Evolutionary conservation across 2,113 vertebrate genomes (phyloP).

Genomic region (Trematocara nigrifrons): DNA sequence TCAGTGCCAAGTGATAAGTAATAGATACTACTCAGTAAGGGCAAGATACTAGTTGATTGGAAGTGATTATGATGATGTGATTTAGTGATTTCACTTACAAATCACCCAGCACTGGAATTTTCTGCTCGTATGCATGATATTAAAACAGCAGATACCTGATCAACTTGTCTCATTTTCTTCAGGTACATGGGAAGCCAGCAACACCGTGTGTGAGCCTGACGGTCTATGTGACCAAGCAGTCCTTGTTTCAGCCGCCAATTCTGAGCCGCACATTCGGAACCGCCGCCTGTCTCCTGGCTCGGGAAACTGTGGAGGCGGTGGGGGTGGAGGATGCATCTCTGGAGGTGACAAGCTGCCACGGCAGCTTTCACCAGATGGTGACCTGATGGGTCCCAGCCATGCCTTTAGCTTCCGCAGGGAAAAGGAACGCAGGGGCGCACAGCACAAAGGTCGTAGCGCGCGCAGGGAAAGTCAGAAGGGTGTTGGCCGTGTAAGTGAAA

Average conservation of each 20-base stretch:
- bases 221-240: conserved; percentile 68
- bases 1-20: neutral
- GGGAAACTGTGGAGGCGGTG: conserved; percentile 69
- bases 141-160: neutral
- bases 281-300: conserved; percentile 76
- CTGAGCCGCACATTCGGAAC: conserved; percentile 79
- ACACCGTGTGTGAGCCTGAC: conserved; percentile 73
- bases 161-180: neutral
- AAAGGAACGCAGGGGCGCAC: conserved; percentile 61
- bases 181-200: conserved; percentile 79
- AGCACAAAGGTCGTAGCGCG: conserved; percentile 59
- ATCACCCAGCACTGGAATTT: neutral
- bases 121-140: neutral
- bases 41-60: neutral
- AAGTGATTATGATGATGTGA: neutral
- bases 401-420: conserved; percentile 42
- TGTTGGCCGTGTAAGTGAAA: conserved; percentile 14
- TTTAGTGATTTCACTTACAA: neutral
- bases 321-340: conserved; percentile 63
- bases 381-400: conserved; percentile 26
- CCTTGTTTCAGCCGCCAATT: conserved; percentile 69
- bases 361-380: conserved; percentile 41
- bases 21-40: neutral
- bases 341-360: conserved; percentile 43
- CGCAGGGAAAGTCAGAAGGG: conserved; percentile 54